A percentile compares a stretch with the other conserved stretches of the same genome.
These are phyloP conservation scores for Limnephilus auricula DNA, from an alignment of 2,888 invertebrate species.

Conservation along the genomic window DNA sequence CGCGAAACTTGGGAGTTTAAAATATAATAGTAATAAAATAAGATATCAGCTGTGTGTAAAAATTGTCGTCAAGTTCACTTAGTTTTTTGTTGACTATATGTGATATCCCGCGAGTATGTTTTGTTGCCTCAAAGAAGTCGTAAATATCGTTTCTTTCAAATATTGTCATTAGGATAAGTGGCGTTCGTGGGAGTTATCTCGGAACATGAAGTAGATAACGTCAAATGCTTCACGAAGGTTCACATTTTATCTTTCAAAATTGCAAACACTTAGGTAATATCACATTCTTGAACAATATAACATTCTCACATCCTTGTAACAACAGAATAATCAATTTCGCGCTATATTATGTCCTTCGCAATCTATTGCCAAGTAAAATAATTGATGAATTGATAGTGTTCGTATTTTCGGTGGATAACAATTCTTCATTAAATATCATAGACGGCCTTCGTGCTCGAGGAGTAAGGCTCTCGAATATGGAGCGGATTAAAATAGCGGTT, in stretches of 20 bases:
- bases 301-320: neutral
- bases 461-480: too few relatives aligned
- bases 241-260: constrained; percentile 26
- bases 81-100: neutral
- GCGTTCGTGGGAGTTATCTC: neutral
- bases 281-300: neutral
- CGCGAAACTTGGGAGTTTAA: too few relatives aligned
- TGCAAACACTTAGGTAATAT: neutral
- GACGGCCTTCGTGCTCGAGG: too few relatives aligned
- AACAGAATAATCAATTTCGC: neutral
- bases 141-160: constrained; percentile 2
- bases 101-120: neutral
- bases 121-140: neutral
- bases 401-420: too few relatives aligned
- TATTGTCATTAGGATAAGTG: constrained; percentile 13
- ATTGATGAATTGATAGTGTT: neutral
- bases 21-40: neutral
- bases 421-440: too few relatives aligned
- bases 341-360: neutral
- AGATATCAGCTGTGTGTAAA: neutral
- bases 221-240: neutral
- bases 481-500: too few relatives aligned
- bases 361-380: neutral
- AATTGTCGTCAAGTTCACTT: neutral
- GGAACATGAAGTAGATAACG: constrained; percentile 12